Evolutionary conservation across 2,113 vertebrate species (phyloP).

Genomic region (Dromiciops gliroides): DNA sequence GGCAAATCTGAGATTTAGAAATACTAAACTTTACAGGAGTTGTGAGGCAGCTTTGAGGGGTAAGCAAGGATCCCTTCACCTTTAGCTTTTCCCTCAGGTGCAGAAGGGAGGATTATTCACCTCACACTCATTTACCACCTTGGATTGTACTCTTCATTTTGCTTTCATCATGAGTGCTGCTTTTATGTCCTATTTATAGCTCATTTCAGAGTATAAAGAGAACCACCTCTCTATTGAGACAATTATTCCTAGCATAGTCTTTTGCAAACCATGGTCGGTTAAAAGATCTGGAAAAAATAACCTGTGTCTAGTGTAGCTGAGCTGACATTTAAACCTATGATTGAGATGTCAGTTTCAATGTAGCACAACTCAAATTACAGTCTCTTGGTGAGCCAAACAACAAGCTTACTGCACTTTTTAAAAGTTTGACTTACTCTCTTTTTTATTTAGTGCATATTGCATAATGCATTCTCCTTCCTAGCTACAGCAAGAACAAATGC

Average conservation of each 20-base stretch:
- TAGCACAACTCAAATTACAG: not conserved
- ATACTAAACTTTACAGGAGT: slow-evolving; percentile 19
- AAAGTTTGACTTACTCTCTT: not conserved
- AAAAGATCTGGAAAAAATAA: slow-evolving; percentile 5
- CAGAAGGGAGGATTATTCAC: not conserved
- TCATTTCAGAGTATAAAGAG: not conserved
- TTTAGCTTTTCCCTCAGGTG: slow-evolving; percentile 14
- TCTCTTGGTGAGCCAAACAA: not conserved
- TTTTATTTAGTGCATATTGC: not conserved
- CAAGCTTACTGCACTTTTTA: not conserved
- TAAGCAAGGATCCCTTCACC: not conserved
- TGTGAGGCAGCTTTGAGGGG: slow-evolving; percentile 13
- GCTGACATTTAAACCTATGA: not conserved
- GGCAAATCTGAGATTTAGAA: slow-evolving; percentile 49
- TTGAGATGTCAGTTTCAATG: not conserved
- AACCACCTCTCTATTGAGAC: not conserved
- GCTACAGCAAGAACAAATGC: not conserved
- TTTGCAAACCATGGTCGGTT: not conserved
- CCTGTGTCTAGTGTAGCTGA: not conserved
- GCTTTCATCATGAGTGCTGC: not conserved
- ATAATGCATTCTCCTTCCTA: not conserved
- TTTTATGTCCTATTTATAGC: not conserved
- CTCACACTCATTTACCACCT: not conserved
- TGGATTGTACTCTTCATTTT: not conserved
- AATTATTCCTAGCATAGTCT: not conserved